Evolutionary conservation across 2,113 vertebrate species (phyloP), one percentile per base, ranked within the genome.

Genomic region (Passer montanus): DNA sequence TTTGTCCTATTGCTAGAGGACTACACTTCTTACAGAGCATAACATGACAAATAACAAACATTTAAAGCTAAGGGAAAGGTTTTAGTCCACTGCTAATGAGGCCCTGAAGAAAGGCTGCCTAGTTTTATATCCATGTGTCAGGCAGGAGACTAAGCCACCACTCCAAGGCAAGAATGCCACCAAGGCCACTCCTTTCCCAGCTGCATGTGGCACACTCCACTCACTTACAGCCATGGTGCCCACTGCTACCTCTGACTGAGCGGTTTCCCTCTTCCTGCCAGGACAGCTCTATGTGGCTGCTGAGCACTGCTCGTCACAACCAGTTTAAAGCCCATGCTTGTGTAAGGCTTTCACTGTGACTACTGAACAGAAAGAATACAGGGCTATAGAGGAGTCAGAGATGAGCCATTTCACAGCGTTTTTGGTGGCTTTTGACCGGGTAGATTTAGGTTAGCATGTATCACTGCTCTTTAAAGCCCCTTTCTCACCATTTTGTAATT

Each of bases 211-310:
- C 2, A 0, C 5, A 1, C 3, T 37, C 23, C 67, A n/a, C 15
- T 9, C 13, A 0, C 13, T 35, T 33, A 14, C 15, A 88, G n/a
- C 37, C 56, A 1, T 4, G 13, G 16, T 75, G 15, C 7, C 0
- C 0, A 41, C 35, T 68, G 33, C 35, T 37, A 0, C 37, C 15
- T 64, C 13, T 41, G 6, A 30, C 12, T n/a, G 33, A 6, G 31
- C 14, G 3, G 4, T 53, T 77, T 67, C 19, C 14, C 30, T 82
- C 18, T 41, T 73, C 0, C 0, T 58, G 15, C 20, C 11, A 31
- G 20, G n/a, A 30, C 8, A 69, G 6, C 41, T 30, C 5, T 0
- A 1, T 47, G 37, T 1, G 4, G 23, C 64, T 91, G 58, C 50
- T 3, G 1, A 76, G 49, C 50, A 24, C 19, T 1, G 7, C 60